phyloP scores from a whole-genome alignment of 2,888 invertebrate species.

The Dysmachus trigonus region DNA sequence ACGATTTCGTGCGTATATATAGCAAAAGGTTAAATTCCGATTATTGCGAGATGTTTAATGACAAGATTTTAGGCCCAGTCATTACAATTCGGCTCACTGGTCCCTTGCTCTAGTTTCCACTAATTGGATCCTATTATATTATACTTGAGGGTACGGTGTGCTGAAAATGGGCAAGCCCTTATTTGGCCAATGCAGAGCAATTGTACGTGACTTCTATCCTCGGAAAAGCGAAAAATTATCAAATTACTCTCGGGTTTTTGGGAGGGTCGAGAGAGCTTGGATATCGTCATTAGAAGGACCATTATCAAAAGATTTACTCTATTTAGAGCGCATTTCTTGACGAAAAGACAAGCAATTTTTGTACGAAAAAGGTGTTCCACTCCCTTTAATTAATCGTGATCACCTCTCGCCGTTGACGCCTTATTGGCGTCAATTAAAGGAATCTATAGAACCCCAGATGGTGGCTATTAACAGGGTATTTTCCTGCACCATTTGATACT shows the following conservation, averaged over 20 bases:
- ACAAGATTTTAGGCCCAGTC: not conserved
- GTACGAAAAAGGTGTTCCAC: not conserved
- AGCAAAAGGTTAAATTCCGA: constrained; percentile 20
- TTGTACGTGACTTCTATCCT: constrained; percentile 36
- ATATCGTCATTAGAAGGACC: not conserved
- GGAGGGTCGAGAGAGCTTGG: not conserved
- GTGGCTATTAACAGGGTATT: not conserved
- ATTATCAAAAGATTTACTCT: not conserved
- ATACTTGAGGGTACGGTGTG: not conserved
- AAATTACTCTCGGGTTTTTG: constrained; percentile 12
- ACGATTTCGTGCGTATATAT: not conserved
- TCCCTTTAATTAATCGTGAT: constrained; percentile 3
- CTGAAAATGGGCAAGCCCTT: constrained; percentile 8
- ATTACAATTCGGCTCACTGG: constrained; percentile 17
- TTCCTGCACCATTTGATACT: not conserved
- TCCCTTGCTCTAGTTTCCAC: constrained; percentile 27
- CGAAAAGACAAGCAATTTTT: not conserved
- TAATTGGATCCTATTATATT: constrained; percentile 26
- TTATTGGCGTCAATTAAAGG: constrained; percentile 17
- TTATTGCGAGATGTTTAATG: constrained; percentile 36
- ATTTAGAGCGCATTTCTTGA: not conserved
- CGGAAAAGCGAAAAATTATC: constrained; percentile 28
- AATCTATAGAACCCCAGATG: not conserved
- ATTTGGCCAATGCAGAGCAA: constrained; percentile 33
- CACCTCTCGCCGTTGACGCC: not conserved